Base-by-base conservation (phyloP, 2,888 invertebrate species). In the Cerceris ruficornis region DNA sequence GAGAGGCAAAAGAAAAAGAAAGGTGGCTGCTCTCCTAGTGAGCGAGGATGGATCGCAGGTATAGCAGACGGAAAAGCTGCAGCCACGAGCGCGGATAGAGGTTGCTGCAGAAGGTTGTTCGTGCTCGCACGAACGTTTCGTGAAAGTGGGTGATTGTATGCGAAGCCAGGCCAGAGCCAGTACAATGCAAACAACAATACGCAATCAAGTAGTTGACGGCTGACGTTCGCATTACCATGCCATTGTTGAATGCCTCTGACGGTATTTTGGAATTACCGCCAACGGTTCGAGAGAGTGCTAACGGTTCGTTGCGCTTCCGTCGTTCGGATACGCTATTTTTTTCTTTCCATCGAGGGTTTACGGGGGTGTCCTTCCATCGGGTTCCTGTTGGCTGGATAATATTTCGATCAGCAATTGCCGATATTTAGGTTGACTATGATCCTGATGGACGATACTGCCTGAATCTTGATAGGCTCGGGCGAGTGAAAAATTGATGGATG, bases 201-300 rank as follows among this genome's bases (percentile, higher is more conserved):
- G 90, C 90, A 90, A 90, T 90, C 90, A 90, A 90, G 88, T 88
- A 88, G 89, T 90, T 88, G 89, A 88, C 88, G 88, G 88, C 85
- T 88, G 89, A 90, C 88, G 87, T 88, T 86, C 81, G 86, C 88
- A 89, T 90, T 90, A 89, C 87, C 81, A 75, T 69, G 76, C 86
- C 87, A 90, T 90, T 90, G 90, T 90, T 85, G 85, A 81, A 83
- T 71, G 81, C 80, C 82, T 87, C 87, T 83, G 83, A 84, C 85
- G 86, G 82, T 71, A 85, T 86, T 88, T 83, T 78, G 80, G 81
- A 87, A 90, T 89, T 88, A 87, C 87, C 80, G 80, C 83, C 72
- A 69, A 62, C 58, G 52, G 69, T 17, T 17, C 58, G 46, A 71
- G 49, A 46, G 59, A 54, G 46, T 65, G 60, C 46, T 58, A 43